A percentile compares a stretch with the other conserved stretches of the same genome.
Evolutionary conservation across 2,113 vertebrate species (phyloP).

Genomic region (Gallinago paraguaiae): DNA sequence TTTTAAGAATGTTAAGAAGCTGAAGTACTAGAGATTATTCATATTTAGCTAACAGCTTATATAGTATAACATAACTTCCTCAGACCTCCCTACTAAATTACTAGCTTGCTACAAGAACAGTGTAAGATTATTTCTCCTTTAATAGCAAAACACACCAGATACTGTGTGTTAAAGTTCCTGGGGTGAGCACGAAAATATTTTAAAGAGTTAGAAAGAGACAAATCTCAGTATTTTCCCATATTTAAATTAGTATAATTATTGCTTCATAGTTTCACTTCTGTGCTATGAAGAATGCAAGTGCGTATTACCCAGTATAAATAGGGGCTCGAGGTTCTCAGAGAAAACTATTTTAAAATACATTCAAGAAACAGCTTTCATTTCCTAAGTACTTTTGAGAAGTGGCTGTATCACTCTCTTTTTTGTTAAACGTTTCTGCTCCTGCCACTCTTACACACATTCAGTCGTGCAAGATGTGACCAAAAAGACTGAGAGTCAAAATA

Average conservation of each 20-base stretch:
- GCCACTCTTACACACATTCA: background rate
- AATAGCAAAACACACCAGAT: background rate
- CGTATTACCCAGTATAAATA: background rate
- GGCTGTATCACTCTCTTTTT: background rate
- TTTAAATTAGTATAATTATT: conserved; percentile 21
- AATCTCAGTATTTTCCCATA: background rate
- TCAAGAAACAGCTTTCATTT: background rate
- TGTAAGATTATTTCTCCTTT: background rate
- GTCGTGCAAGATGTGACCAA: background rate
- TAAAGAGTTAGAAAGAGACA: background rate
- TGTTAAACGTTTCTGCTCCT: background rate
- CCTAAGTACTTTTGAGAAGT: background rate
- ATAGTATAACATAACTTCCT: background rate
- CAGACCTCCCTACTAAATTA: background rate
- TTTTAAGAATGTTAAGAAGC: background rate
- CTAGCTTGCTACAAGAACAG: background rate
- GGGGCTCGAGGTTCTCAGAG: background rate
- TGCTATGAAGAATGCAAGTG: background rate
- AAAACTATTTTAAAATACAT: background rate
- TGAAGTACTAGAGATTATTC: background rate
- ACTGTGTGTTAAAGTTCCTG: background rate
- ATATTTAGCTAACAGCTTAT: background rate
- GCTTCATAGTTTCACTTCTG: background rate
- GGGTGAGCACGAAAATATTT: background rate
- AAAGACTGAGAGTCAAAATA: background rate